These are phyloP conservation scores for Cheiracanthium punctorium DNA, from an alignment of 2,888 invertebrate genomes.

Conservation along the genomic window DNA sequence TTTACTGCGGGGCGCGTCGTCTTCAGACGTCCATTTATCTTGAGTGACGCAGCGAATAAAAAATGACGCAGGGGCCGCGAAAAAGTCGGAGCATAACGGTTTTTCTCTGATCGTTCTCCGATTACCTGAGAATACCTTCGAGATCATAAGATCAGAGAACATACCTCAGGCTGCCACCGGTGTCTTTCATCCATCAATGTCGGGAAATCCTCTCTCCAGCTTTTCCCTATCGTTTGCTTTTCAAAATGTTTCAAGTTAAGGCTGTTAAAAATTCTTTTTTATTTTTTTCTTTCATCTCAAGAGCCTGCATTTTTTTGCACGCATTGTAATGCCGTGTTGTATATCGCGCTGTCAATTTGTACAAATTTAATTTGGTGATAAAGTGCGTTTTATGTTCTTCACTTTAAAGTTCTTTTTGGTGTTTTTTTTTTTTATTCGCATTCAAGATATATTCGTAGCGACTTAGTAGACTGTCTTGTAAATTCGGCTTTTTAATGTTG, in stretches of 20 bases:
- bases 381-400: no score
- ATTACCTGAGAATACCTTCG: not conserved
- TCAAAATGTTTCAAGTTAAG: not conserved
- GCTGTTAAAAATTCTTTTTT: not conserved
- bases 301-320: no score
- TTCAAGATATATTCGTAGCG: no score
- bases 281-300: no score
- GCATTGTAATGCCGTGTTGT: no score
- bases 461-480: no score
- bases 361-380: no score
- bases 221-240: not conserved
- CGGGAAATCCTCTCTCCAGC: not conserved
- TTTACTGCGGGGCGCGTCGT: not conserved
- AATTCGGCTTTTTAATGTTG: no score
- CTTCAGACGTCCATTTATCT: not conserved
- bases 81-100: not conserved
- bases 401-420: no score
- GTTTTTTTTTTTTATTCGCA: no score
- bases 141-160: not conserved
- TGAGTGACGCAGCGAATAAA: not conserved
- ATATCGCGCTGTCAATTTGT: no score
- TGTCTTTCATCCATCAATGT: constrained; percentile 1
- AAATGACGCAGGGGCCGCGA: not conserved
- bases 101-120: not conserved
- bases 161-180: not conserved